Evolutionary conservation across 1,140 invertebrate species (phyloP).

Genomic region (Cardiocondyla obscurior): DNA sequence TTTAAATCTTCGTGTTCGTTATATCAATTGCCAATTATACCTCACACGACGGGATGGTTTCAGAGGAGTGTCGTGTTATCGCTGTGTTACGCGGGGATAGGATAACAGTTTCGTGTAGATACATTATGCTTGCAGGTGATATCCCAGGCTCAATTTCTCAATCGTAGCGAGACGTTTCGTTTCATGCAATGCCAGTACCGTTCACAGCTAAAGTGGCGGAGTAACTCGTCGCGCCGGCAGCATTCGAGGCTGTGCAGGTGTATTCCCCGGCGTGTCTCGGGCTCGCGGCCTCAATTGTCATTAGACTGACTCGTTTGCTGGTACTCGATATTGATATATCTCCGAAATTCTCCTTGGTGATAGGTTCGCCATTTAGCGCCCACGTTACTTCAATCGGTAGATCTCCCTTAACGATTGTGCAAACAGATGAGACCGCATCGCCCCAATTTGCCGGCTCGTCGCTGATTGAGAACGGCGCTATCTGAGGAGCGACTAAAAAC

Average conservation of each 20-base stretch:
- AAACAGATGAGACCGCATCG: slow-evolving; percentile 86
- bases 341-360: slow-evolving; percentile 62
- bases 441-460: slow-evolving; percentile 86
- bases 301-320: slow-evolving; percentile 88
- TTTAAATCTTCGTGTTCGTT: background rate
- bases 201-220: slow-evolving; percentile 89
- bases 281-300: slow-evolving; percentile 90
- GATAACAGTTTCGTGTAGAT: slow-evolving; percentile 24
- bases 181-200: slow-evolving; percentile 83
- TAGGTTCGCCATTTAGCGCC: slow-evolving; percentile 85
- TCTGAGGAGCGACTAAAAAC: slow-evolving; percentile 83
- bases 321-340: slow-evolving; percentile 70
- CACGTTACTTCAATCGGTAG: slow-evolving; percentile 87
- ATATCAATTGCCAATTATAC: slow-evolving; percentile 47
- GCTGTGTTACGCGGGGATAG: background rate
- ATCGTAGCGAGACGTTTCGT: slow-evolving; percentile 28
- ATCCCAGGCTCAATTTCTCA: slow-evolving; percentile 32
- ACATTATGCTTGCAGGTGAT: slow-evolving; percentile 31
- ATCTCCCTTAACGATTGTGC: slow-evolving; percentile 88
- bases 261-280: slow-evolving; percentile 91
- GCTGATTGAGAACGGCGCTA: slow-evolving; percentile 85
- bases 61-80: background rate
- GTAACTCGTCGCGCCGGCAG: slow-evolving; percentile 87
- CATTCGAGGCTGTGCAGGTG: slow-evolving; percentile 90
- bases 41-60: slow-evolving; percentile 34